Evolutionary conservation across 2,888 invertebrate species (phyloP), one percentile per base, ranked within the genome.

Genomic region (Archips crataeganus): DNA sequence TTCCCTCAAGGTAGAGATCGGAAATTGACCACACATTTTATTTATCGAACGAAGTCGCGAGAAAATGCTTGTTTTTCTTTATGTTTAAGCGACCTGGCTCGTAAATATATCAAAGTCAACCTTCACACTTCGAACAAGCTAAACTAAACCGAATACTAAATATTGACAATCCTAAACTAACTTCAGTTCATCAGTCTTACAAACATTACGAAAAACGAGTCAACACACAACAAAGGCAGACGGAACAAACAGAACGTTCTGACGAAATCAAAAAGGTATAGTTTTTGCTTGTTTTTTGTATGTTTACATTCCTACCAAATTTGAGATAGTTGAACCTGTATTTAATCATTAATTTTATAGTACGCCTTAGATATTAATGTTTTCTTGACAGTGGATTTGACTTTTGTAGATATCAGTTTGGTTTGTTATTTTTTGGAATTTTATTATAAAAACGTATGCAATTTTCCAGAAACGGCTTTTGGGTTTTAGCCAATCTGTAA

Each of bases 91-190:
- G 32, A 57, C 32, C 32, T 32, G 11, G 57, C 57, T 57, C 60
- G 60, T 36, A 60, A 47, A 63, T 13, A 63, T 63, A 32, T 11
- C 51, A 34, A 47, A 10, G 15, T 13, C 57, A 72, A 47, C 72
- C 72, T 73, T 73, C 68, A 47, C 72, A 63, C 72, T 51, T 67
- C 39, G 36, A 63, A 34, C 23, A 47, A 72, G 67, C 68, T 15
- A 73, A 45, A 45, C 45, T 45, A 45, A 45, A 45, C 45, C 11
- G 2, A 10, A 11, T 47, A n/a, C 45, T 45, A 71, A 66, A 67
- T 73, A 68, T 73, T 73, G 62, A 68, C 72, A 9, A 36, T 5
- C 65, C 72, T 39, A 57, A 68, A 63, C 67, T 3, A 49, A 63
- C 67, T 59, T 32, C 11, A 36, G 4, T 51, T 36, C 61, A 49